Conservation (phyloP, 2,797 vertebrate genomes). For the Streptopelia turtur region DNA sequence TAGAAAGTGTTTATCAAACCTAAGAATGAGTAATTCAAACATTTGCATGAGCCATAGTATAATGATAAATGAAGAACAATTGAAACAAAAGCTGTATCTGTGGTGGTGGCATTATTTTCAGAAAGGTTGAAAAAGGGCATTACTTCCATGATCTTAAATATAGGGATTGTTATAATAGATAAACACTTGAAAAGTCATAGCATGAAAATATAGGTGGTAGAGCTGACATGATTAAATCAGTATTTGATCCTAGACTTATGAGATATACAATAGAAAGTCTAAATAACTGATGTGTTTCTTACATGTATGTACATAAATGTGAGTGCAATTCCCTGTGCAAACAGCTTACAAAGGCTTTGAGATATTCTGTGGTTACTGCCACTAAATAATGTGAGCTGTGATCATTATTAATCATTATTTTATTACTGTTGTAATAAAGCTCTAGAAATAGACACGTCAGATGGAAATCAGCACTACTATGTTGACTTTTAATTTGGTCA, state of each 20-base stretch:
- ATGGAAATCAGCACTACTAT: slow-evolving; percentile 1
- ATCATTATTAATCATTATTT: not conserved
- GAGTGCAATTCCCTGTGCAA: not conserved
- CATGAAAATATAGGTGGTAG: not conserved
- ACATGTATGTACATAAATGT: not conserved
- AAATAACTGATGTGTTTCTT: not conserved
- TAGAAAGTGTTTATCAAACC: slow-evolving; percentile 1
- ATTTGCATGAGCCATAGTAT: not conserved
- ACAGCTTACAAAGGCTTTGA: not conserved
- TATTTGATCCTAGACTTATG: not conserved
- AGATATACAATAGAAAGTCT: not conserved
- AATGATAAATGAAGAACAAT: not conserved
- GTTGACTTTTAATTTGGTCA: slow-evolving; percentile 30
- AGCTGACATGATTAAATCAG: not conserved
- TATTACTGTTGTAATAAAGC: slow-evolving; percentile 4
- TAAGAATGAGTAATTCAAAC: not conserved
- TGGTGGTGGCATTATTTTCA: not conserved
- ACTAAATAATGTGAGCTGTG: not conserved
- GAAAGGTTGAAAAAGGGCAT: not conserved
- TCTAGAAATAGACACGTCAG: slow-evolving; percentile 18
- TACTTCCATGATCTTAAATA: not conserved
- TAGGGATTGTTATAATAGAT: not conserved
- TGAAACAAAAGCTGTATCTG: not conserved
- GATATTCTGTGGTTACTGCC: not conserved
- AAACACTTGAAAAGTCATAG: not conserved